A percentile compares a stretch with the other conserved stretches of the same genome.
These are phyloP conservation scores for Stylophora pistillata DNA, from an alignment of 64 coral and sea anemone genomes.

Conservation along the genomic window DNA sequence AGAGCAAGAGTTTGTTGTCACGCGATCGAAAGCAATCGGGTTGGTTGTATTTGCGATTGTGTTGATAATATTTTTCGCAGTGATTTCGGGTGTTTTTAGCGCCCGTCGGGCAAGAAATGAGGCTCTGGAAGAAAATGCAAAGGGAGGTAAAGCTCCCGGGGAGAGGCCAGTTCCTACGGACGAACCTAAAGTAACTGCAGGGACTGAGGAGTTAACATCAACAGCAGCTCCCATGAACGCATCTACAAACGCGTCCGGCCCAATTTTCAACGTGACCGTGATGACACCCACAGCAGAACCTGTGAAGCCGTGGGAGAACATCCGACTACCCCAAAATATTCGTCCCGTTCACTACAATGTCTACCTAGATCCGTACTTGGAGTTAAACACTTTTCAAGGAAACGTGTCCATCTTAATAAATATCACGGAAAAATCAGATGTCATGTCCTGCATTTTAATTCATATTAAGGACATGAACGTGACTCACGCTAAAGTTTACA, in stretches of 20 bases:
- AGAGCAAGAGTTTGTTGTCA: conserved; percentile 38
- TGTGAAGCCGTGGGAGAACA: conserved; percentile 48
- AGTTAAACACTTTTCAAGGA: conserved; percentile 55
- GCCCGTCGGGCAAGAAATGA: conserved; percentile 34
- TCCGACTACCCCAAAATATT: conserved; percentile 63
- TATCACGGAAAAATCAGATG: conserved; percentile 49
- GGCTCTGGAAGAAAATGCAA: conserved; percentile 5
- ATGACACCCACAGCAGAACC: not conserved
- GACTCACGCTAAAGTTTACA: conserved; percentile 41
- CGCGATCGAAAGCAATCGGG: conserved; percentile 27
- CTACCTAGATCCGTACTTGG: conserved; percentile 66
- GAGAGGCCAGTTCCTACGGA: not conserved
- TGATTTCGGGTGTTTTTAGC: conserved; percentile 63
- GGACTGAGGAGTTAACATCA: too few species aligned
- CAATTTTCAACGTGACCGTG: too few species aligned
- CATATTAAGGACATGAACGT: conserved; percentile 86
- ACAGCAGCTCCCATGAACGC: too few species aligned
- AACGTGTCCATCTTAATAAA: conserved; percentile 46
- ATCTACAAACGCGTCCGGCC: too few species aligned
- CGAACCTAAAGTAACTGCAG: not conserved
- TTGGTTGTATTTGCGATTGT: conserved; percentile 42
- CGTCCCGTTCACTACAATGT: conserved; percentile 61
- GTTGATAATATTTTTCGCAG: conserved; percentile 41
- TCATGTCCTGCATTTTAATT: conserved; percentile 65
- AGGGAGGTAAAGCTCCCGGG: too few species aligned